These are phyloP conservation scores for Trissolcus basalis DNA, from an alignment of 1,140 invertebrate species.

Conservation along the genomic window DNA sequence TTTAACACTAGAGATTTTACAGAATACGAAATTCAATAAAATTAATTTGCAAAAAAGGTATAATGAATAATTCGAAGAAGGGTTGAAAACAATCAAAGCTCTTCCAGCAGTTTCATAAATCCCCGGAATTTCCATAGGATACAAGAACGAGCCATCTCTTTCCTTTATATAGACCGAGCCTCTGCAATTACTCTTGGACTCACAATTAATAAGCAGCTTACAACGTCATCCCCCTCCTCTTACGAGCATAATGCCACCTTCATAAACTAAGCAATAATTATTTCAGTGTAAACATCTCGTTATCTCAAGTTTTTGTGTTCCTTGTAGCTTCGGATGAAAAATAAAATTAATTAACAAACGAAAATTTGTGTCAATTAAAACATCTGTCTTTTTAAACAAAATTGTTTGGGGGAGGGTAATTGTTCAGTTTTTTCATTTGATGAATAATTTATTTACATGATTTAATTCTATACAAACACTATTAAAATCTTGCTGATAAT, in stretches of 20 bases:
- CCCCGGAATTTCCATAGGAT: constrained; percentile 47
- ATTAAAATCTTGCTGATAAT: no score
- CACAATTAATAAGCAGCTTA: constrained; percentile 61
- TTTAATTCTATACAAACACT: no score
- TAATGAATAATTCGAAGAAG: no score
- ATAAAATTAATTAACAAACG: not conserved
- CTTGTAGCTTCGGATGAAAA: constrained; percentile 12
- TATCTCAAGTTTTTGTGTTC: constrained; percentile 34
- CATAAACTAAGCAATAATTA: constrained; percentile 60
- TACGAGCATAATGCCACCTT: constrained; percentile 43
- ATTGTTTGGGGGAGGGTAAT: no score
- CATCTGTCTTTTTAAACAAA: no score
- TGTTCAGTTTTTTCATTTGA: not conserved
- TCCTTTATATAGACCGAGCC: constrained; percentile 43
- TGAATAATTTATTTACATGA: no score
- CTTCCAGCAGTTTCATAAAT: constrained; percentile 40
- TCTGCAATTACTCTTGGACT: constrained; percentile 57
- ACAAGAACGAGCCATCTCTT: constrained; percentile 34
- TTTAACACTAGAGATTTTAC: no score
- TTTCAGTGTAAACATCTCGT: constrained; percentile 58
- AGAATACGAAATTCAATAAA: no score
- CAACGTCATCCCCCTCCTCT: constrained; percentile 46
- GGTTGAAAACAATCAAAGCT: no score
- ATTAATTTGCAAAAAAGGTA: no score
- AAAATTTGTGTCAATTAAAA: not conserved